phyloP scores from a whole-genome alignment of 2,797 vertebrate species.

The Rhinophrynus dorsalis region DNA sequence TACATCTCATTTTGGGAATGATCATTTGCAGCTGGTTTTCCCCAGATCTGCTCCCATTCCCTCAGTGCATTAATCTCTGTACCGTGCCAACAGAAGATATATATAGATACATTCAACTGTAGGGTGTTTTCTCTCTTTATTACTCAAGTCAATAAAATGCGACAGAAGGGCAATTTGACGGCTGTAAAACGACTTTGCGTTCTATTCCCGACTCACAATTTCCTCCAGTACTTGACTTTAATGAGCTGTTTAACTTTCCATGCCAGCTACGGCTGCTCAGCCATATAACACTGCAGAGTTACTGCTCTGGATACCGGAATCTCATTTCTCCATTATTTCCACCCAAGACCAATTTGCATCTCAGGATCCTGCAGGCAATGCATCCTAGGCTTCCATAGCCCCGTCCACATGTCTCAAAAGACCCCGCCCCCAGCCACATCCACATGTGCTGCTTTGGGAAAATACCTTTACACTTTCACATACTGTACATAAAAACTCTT shows the following conservation, averaged over 20 bases:
- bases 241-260: conserved; percentile 6
- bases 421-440: too few species aligned
- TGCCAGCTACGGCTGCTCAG: background rate
- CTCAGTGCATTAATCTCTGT: too few species aligned
- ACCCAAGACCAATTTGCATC: too few species aligned
- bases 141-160: conserved; percentile 3
- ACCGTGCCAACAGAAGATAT: background rate
- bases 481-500: too few species aligned
- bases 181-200: background rate
- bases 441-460: too few species aligned
- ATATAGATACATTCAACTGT: background rate
- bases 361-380: too few species aligned
- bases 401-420: too few species aligned
- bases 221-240: conserved; percentile 14
- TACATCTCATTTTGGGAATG: too few species aligned
- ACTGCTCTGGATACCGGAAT: background rate
- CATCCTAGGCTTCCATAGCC: too few species aligned
- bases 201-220: background rate
- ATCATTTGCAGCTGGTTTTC: too few species aligned
- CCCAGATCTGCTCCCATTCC: too few species aligned
- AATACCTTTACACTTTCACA: too few species aligned
- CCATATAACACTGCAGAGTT: conserved; percentile 3
- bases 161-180: conserved; percentile 1
- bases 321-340: background rate
- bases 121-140: background rate